Percentiles rank a stretch among this genome's conserved stretches.
Evolutionary conservation across 2,888 invertebrate species (phyloP).

Genomic region (Serrognathus titanus): DNA sequence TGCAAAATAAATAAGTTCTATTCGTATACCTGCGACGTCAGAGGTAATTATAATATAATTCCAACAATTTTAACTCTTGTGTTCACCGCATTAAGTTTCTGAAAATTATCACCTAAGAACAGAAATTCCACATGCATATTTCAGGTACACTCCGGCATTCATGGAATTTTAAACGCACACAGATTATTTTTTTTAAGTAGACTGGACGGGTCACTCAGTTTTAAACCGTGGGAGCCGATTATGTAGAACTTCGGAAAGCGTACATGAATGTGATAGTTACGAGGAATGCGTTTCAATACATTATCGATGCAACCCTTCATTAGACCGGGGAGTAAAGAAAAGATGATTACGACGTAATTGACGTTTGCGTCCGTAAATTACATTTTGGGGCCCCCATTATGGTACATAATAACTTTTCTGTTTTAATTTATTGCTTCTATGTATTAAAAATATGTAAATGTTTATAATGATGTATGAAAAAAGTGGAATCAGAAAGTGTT

Average conservation of each 20-base stretch:
- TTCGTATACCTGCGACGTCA: too few relatives aligned
- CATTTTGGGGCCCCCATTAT: not conserved
- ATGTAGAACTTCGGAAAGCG: not conserved
- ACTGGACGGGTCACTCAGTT: not conserved
- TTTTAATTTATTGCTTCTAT: too few relatives aligned
- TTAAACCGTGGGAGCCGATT: not conserved
- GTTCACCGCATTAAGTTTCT: too few relatives aligned
- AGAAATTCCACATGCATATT: not conserved
- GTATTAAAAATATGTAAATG: too few relatives aligned
- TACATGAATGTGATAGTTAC: not conserved
- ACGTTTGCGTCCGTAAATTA: not conserved
- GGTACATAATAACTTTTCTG: too few relatives aligned
- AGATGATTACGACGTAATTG: not conserved
- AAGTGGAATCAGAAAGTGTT: too few relatives aligned
- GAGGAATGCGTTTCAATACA: not conserved
- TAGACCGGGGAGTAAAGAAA: not conserved
- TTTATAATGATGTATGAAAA: too few relatives aligned
- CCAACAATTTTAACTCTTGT: too few relatives aligned
- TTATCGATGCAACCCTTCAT: constrained; percentile 2
- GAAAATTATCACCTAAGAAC: too few relatives aligned
- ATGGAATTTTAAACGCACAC: not conserved
- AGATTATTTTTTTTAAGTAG: not conserved
- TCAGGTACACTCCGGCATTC: not conserved
- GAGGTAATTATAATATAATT: too few relatives aligned
- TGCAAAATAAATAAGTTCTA: too few relatives aligned